Percentiles rank a stretch among this genome's conserved stretches.
Evolutionary conservation across 2,113 vertebrate species (phyloP).

Genomic region (Danionella cerebrum): DNA sequence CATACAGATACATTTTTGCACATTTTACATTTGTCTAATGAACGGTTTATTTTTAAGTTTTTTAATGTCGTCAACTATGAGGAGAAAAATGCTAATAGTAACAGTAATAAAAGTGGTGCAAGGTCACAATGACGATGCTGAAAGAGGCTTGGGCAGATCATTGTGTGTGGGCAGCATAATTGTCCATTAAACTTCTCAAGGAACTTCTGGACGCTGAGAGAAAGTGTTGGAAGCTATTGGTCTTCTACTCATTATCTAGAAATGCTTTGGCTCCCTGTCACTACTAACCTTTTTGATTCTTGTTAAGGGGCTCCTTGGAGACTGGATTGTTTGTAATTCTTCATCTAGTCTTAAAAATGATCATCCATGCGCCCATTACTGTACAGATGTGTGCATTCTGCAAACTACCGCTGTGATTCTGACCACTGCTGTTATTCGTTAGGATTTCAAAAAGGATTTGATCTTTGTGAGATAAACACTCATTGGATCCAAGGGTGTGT

Average conservation of each 20-base stretch:
- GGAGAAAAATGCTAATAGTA: neutral
- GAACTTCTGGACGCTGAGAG: neutral
- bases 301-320: conserved; percentile 2
- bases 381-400: neutral
- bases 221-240: neutral
- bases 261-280: conserved; percentile 1
- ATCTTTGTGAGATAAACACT: neutral
- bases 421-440: neutral
- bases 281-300: conserved; percentile 3
- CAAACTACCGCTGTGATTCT: conserved; percentile 1
- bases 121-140: neutral
- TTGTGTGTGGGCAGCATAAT: neutral
- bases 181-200: neutral
- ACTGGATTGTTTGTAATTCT: conserved; percentile 12
- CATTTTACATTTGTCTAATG: neutral
- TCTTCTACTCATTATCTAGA: conserved; percentile 13
- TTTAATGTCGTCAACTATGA: neutral
- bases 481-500: neutral
- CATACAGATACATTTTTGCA: neutral
- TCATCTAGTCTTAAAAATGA: neutral
- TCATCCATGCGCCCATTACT: conserved; percentile 8
- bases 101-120: neutral
- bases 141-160: neutral
- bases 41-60: neutral
- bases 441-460: neutral